Conservation (phyloP, 2,888 invertebrate species). For the Tetropium fuscum region DNA sequence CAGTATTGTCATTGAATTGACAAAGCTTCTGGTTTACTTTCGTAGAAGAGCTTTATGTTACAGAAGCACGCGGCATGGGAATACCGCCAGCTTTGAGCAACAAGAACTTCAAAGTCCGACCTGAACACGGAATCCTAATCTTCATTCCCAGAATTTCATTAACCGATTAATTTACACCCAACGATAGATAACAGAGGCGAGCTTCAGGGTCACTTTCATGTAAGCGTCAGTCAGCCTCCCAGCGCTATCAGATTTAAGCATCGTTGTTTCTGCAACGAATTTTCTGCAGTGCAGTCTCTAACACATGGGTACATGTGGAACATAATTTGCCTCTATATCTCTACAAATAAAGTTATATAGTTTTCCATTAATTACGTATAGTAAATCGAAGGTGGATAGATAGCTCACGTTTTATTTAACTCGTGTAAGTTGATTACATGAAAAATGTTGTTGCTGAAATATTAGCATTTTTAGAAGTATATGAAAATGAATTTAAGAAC, state of each 20-base stretch:
- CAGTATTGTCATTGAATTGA: conserved; percentile 48
- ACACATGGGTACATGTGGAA: too few relatives aligned
- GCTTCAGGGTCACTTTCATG: conserved; percentile 21
- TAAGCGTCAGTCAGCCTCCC: background rate
- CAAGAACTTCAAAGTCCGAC: conserved; percentile 54
- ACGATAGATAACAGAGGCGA: conserved; percentile 13
- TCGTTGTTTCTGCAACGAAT: conserved; percentile 12
- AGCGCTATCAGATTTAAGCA: conserved; percentile 3
- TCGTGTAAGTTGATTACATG: too few relatives aligned
- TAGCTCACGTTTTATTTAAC: too few relatives aligned
- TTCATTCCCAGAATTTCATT: conserved; percentile 56
- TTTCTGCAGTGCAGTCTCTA: too few relatives aligned
- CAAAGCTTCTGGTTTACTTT: conserved; percentile 41
- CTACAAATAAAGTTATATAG: too few relatives aligned
- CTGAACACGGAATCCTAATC: conserved; percentile 56
- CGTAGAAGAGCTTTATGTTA: conserved; percentile 28
- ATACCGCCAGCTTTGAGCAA: conserved; percentile 53
- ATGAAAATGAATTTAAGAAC: too few relatives aligned
- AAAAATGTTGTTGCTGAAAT: too few relatives aligned
- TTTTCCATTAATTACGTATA: too few relatives aligned
- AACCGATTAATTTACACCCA: conserved; percentile 28
- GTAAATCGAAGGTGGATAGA: too few relatives aligned
- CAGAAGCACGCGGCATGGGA: conserved; percentile 45
- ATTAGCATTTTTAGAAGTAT: too few relatives aligned
- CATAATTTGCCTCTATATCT: too few relatives aligned